phyloP scores from a whole-genome alignment of 2,797 vertebrate species.

The Chiroxiphia lanceolata region DNA sequence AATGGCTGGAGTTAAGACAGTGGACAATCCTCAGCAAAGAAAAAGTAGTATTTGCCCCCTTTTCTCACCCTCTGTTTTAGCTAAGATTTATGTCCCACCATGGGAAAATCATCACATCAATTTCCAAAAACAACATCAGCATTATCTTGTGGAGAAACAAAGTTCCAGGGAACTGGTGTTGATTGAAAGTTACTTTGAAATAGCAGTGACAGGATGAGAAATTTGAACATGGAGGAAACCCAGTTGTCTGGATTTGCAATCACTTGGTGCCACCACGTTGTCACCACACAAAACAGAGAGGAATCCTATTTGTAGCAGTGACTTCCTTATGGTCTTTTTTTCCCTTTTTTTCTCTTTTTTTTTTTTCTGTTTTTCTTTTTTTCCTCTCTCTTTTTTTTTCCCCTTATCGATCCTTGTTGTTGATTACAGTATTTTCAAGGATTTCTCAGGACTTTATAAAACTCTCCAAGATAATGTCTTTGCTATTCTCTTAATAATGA shows the following conservation, averaged over 20 bases:
- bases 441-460: neutral
- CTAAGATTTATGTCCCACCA: neutral
- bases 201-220: neutral
- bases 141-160: neutral
- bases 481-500: neutral
- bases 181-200: neutral
- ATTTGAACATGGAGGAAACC: neutral
- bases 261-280: neutral
- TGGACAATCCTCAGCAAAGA: neutral
- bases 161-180: neutral
- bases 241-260: neutral
- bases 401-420: neutral
- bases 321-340: neutral
- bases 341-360: no score
- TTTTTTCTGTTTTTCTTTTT: no score
- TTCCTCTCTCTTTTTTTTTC: no score
- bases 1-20: neutral
- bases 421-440: neutral
- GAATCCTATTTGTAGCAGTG: neutral
- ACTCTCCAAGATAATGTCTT: neutral
- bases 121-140: neutral
- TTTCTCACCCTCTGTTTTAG: neutral
- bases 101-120: fast-evolving
- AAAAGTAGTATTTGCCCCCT: neutral
- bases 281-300: neutral